These are phyloP conservation scores for Brachystomella parvula DNA, from an alignment of 1,140 invertebrate genomes.

Conservation along the genomic window DNA sequence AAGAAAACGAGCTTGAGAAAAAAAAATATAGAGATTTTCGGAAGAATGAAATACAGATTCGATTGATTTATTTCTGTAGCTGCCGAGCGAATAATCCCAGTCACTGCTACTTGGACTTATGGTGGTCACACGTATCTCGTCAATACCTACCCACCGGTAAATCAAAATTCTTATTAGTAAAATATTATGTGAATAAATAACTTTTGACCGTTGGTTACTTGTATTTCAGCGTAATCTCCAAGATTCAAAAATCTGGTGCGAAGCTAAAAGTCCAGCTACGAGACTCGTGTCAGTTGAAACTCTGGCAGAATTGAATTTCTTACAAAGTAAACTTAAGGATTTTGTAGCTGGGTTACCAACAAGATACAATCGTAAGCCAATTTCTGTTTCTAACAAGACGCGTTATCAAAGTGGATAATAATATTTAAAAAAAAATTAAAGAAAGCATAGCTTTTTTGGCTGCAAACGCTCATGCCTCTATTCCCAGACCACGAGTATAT, in stretches of 20 bases:
- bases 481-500: no score
- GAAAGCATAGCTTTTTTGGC: no score
- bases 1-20: no score
- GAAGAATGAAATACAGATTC: no score
- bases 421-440: conserved; percentile 3
- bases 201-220: not conserved
- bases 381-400: no score
- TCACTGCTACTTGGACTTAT: not conserved
- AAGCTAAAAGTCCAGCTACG: not conserved
- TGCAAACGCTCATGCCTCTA: no score
- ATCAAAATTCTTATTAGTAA: not conserved
- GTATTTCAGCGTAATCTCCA: not conserved
- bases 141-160: not conserved
- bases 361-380: not conserved
- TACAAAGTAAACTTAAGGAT: not conserved
- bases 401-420: no score
- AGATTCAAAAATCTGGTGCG: not conserved
- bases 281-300: not conserved
- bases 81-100: not conserved
- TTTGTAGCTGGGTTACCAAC: not conserved
- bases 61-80: no score
- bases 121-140: not conserved
- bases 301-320: not conserved
- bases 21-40: no score
- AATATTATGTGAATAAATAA: not conserved